Percentiles rank a stretch among this genome's conserved stretches.
phyloP scores from a whole-genome alignment of 2,888 invertebrate genomes.

The Agrotis segetum region DNA sequence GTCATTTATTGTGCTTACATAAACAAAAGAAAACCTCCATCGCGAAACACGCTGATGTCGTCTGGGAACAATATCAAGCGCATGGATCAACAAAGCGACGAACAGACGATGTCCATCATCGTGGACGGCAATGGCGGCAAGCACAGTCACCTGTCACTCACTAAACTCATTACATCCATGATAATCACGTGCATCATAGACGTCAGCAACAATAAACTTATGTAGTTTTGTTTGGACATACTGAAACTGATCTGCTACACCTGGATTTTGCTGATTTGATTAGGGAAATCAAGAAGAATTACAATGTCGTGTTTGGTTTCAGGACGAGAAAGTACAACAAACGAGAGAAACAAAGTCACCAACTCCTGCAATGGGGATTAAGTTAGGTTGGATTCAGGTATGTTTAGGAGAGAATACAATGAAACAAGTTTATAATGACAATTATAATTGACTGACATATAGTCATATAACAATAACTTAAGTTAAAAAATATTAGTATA shows the following conservation, averaged over 20 bases:
- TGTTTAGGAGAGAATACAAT: slow-evolving; percentile 29
- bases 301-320: slow-evolving; percentile 65
- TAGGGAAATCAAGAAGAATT: slow-evolving; percentile 5
- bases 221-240: slow-evolving; percentile 27
- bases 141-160: slow-evolving; percentile 69
- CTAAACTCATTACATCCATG: slow-evolving; percentile 51
- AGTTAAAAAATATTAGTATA: too few relatives aligned
- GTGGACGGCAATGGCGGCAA: slow-evolving; percentile 46
- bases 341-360: slow-evolving; percentile 87
- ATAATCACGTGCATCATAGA: slow-evolving; percentile 66
- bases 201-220: slow-evolving; percentile 52
- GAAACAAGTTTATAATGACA: too few relatives aligned
- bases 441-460: background rate
- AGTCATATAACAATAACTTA: too few relatives aligned
- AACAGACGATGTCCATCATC: slow-evolving; percentile 71
- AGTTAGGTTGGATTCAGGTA: slow-evolving; percentile 96
- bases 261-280: slow-evolving; percentile 46
- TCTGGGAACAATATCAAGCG: slow-evolving; percentile 45
- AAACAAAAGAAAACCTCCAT: slow-evolving; percentile 10
- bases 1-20: background rate
- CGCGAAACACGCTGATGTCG: slow-evolving; percentile 20
- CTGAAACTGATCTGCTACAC: slow-evolving; percentile 56
- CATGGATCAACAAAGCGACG: slow-evolving; percentile 42
- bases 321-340: slow-evolving; percentile 80
- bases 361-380: slow-evolving; percentile 91